Conservation (phyloP, 2,888 invertebrate genomes). For the Rhopalosiphum nymphaeae region DNA sequence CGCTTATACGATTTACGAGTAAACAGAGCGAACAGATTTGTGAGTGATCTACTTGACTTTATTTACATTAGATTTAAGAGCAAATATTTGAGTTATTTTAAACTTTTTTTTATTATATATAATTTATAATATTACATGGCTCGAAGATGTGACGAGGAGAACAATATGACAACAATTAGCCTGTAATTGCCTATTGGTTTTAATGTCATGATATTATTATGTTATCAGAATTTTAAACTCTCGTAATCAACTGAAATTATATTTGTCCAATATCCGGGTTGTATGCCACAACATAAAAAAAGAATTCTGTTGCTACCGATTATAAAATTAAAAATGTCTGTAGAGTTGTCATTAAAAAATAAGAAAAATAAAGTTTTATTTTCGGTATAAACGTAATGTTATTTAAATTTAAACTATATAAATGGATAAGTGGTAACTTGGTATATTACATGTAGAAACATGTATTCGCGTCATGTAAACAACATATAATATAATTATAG, state of each 20-base stretch:
- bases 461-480: too few relatives aligned
- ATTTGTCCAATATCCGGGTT: background rate
- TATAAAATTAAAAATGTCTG: background rate
- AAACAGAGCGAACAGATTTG: background rate
- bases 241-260: background rate
- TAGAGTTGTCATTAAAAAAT: too few relatives aligned
- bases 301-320: background rate
- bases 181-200: background rate
- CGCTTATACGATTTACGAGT: background rate
- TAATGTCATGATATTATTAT: background rate
- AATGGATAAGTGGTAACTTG: too few relatives aligned
- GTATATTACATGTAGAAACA: too few relatives aligned
- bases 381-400: too few relatives aligned
- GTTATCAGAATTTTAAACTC: background rate
- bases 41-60: too few relatives aligned
- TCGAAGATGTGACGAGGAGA: background rate
- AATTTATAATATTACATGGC: background rate
- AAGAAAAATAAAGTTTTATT: too few relatives aligned
- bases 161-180: background rate
- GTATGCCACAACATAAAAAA: background rate
- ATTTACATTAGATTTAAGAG: too few relatives aligned
- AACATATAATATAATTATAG: too few relatives aligned
- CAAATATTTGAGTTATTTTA: background rate
- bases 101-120: background rate
- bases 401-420: too few relatives aligned